phyloP scores from a whole-genome alignment of 2,888 invertebrate species.

The Drosophila koepferae region DNA sequence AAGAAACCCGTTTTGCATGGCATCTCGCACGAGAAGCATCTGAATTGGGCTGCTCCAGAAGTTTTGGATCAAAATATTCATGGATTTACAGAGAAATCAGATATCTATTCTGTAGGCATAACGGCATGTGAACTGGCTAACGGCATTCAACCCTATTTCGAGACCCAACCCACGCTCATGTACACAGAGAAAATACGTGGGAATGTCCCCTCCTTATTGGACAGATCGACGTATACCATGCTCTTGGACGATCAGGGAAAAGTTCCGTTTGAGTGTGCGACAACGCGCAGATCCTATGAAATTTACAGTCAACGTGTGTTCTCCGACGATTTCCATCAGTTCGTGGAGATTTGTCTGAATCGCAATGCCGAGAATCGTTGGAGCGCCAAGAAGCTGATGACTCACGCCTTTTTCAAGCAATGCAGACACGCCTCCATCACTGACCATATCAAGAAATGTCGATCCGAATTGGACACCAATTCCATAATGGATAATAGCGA shows the following conservation, averaged over 20 bases:
- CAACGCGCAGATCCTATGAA: constrained; percentile 81
- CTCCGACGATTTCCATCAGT: constrained; percentile 91
- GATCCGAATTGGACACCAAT: constrained; percentile 76
- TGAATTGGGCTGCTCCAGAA: constrained; percentile 97
- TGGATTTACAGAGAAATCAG: constrained; percentile 95
- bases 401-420: constrained; percentile 92
- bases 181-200: constrained; percentile 94
- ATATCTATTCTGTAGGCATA: constrained; percentile 96
- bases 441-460: constrained; percentile 80
- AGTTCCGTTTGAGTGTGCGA: constrained; percentile 34
- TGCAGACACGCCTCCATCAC: constrained; percentile 82
- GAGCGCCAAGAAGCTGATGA: constrained; percentile 89
- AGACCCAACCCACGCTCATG: constrained; percentile 95
- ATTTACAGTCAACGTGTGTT: constrained; percentile 88
- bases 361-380: constrained; percentile 90
- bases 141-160: constrained; percentile 94
- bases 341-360: constrained; percentile 90
- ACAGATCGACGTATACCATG: constrained; percentile 89
- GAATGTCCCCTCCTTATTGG: constrained; percentile 90
- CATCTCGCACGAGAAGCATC: constrained; percentile 88
- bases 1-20: constrained; percentile 90
- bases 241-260: constrained; percentile 70
- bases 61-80: constrained; percentile 94
- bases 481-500: constrained; percentile 67
- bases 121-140: constrained; percentile 91